A percentile compares a stretch with the other conserved stretches of the same genome.
phyloP scores from a whole-genome alignment of 2,888 invertebrate species.

The Aphodius granarius region DNA sequence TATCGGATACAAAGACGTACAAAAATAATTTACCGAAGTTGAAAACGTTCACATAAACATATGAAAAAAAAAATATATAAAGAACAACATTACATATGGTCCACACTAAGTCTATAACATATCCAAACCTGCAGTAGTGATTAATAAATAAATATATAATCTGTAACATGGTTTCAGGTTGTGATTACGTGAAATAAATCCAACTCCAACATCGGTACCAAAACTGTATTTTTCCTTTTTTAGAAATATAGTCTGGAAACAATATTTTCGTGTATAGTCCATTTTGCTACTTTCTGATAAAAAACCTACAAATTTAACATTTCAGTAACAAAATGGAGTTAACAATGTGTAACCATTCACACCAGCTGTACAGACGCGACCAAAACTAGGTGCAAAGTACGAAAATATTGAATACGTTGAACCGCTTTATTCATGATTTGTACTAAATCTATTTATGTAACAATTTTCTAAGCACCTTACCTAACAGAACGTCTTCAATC shows the following conservation, averaged over 20 bases:
- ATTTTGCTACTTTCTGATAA: not conserved
- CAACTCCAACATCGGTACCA: not conserved
- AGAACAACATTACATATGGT: conserved; percentile 9
- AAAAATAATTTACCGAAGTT: not conserved
- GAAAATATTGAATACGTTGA: conserved; percentile 15
- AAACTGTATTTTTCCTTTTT: not conserved
- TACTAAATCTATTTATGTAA: conserved; percentile 17
- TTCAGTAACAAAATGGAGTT: not conserved
- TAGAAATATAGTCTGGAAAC: not conserved
- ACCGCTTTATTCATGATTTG: not conserved
- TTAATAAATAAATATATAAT: conserved; percentile 15
- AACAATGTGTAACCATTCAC: not conserved
- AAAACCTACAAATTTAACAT: too few species aligned
- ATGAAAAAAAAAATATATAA: not conserved
- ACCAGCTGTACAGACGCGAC: not conserved
- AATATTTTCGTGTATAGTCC: not conserved
- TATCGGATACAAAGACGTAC: not conserved
- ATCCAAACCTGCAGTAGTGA: not conserved
- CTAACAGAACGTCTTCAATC: conserved; percentile 2
- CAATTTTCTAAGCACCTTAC: conserved; percentile 26
- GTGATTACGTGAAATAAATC: not conserved
- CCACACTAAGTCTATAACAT: conserved; percentile 11
- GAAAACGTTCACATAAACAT: not conserved
- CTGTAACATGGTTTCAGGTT: not conserved
- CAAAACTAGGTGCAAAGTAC: conserved; percentile 14